phyloP scores from a whole-genome alignment of 2,888 invertebrate genomes.

The Carpatolechia fugitivella region DNA sequence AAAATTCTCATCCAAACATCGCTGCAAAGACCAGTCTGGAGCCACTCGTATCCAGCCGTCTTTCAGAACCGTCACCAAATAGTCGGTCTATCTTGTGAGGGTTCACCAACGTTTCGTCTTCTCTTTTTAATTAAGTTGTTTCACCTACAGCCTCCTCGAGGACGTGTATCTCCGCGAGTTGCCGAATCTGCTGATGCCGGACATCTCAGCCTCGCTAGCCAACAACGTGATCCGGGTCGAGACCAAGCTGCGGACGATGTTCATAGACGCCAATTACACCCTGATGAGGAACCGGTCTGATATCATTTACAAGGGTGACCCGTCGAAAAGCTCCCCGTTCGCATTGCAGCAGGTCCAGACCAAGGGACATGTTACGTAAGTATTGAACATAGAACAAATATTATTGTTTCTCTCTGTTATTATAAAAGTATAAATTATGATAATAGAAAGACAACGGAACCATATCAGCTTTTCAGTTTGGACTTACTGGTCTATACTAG shows the following conservation, averaged over 20 bases:
- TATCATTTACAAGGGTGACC: constrained; percentile 28
- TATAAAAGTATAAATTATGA: too few species aligned
- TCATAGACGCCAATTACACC: constrained; percentile 42
- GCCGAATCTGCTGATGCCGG: constrained; percentile 38
- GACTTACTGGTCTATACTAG: too few species aligned
- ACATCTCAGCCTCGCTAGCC: constrained; percentile 40
- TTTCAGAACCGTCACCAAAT: too few species aligned
- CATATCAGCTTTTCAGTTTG: too few species aligned
- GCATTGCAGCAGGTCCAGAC: constrained; percentile 43
- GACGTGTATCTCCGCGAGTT: constrained; percentile 36
- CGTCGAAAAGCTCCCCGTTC: constrained; percentile 47
- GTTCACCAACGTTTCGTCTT: too few species aligned
- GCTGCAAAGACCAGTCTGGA: too few species aligned
- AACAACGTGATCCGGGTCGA: constrained; percentile 46
- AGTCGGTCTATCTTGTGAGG: too few species aligned
- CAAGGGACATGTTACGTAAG: constrained; percentile 52
- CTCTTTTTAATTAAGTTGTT: not conserved
- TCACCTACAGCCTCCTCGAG: constrained; percentile 40
- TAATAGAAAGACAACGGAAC: too few species aligned
- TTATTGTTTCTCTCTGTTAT: too few species aligned
- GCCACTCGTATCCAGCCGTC: too few species aligned
- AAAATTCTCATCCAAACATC: too few species aligned
- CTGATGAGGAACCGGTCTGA: constrained; percentile 46
- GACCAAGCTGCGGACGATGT: constrained; percentile 43
- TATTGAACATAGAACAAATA: too few species aligned